Evolutionary conservation across 2,797 vertebrate genomes (phyloP).

Genomic region (Mus minutoides): DNA sequence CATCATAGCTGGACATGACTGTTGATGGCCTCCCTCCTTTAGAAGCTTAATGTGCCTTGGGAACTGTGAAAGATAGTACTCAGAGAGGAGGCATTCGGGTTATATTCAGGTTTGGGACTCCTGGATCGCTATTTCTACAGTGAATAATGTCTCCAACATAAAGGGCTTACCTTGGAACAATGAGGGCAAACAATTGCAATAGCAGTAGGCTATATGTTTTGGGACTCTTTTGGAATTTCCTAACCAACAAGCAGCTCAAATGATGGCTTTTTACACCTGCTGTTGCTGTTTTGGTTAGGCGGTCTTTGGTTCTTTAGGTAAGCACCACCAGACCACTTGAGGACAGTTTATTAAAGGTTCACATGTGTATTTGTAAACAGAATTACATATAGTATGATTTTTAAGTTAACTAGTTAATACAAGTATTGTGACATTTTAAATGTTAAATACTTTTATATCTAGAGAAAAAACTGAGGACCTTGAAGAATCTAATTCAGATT

Average conservation of each 20-base stretch:
- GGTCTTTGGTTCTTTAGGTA: not conserved
- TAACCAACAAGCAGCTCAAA: not conserved
- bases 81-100: not conserved
- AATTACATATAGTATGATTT: not conserved
- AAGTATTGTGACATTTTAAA: not conserved
- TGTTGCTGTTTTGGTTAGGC: not conserved
- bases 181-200: not conserved
- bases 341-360: not conserved
- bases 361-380: not conserved
- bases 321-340: not conserved
- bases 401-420: not conserved
- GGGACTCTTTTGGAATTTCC: not conserved
- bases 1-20: not conserved
- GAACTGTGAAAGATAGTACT: not conserved
- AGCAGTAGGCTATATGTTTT: not conserved
- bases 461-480: not conserved
- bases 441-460: not conserved
- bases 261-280: no score
- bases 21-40: not conserved
- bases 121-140: not conserved
- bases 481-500: not conserved
- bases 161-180: not conserved
- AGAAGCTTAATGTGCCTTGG: not conserved
- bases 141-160: not conserved
- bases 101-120: not conserved